Evolutionary conservation across 2,797 vertebrate species (phyloP), one percentile per base, ranked within the genome.

Genomic region (Mus minutoides): DNA sequence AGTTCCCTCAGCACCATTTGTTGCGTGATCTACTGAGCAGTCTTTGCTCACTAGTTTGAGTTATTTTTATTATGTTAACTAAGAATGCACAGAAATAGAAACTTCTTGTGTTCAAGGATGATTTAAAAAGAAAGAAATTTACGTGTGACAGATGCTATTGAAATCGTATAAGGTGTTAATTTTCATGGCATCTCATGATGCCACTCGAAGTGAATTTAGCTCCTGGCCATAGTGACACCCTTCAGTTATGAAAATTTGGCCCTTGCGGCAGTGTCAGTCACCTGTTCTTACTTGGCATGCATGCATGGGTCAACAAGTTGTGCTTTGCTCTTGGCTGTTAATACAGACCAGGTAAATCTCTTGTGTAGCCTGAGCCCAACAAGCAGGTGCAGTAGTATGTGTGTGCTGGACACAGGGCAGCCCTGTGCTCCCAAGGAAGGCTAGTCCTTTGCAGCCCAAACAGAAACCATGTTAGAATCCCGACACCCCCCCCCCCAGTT

Each of bases 31-130:
- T 58, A 60, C 58, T 62, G 76, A 78, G 29, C 90, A 37, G 49
- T 69, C 60, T 73, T 79, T 54, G 22, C 60, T 24, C 24, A 46
- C 43, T 73, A 37, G n/a, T 75, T 88, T 40, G 77, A 34, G 43
- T 88, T 92, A 43, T 73, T 92, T 92, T 91, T 86, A 21, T 92
- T 77, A 73, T 37, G 79, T 86, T 92, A 84, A 34, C 75, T 77
- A 80, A 84, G 56, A 90, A 62, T 88, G n/a, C 56, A 87, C 13
- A 34, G 34, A 92, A 22, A 14, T 71, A 16, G 88, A 73, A 40
- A 73, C 14, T 91, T 85, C 78, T 88, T 89, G 75, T 60, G 17
- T 40, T 75, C 89, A 46, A 90, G 83, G 46, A 52, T 69, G 76
- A 62, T 76, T 54, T 26, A 85, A 89, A 90, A 85, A 34, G 40